phyloP scores from a whole-genome alignment of 1,140 invertebrate genomes.

The Pollicipes pollicipes region DNA sequence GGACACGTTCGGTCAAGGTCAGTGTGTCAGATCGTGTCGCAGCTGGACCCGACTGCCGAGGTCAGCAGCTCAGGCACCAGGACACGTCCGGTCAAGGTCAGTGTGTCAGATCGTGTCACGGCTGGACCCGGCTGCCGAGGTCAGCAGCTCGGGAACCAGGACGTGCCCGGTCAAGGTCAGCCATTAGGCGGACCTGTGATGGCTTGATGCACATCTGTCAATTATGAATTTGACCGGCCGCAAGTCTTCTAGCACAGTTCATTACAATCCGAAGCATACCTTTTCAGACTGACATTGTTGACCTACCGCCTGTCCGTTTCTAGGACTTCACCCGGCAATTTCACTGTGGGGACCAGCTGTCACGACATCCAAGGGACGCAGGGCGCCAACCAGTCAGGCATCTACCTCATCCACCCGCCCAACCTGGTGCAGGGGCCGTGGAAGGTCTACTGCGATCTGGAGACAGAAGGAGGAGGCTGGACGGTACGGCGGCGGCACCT shows the following conservation, averaged over 20 bases:
- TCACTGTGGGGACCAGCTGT: constrained; percentile 19
- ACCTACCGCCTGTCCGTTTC: neutral
- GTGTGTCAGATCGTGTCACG: no score
- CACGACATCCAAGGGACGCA: constrained; percentile 19
- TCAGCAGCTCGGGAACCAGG: constrained; percentile 9
- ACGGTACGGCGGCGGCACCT: constrained; percentile 24
- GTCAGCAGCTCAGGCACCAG: neutral
- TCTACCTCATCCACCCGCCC: constrained; percentile 22
- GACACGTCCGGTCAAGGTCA: neutral
- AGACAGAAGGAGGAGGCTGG: constrained; percentile 26
- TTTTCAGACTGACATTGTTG: no score
- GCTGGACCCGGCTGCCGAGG: no score
- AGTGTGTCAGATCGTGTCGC: no score
- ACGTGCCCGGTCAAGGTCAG: neutral
- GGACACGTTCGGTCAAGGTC: constrained; percentile 4
- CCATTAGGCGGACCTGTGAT: neutral
- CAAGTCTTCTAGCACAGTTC: neutral
- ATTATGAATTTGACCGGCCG: neutral
- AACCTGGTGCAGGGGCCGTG: constrained; percentile 22
- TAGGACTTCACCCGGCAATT: constrained; percentile 11
- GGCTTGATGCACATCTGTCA: neutral
- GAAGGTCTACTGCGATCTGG: constrained; percentile 25
- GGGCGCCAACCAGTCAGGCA: constrained; percentile 17
- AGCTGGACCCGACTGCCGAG: no score
- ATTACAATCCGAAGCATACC: no score